Evolutionary conservation across 2,888 invertebrate genomes (phyloP).

Genomic region (Leptogaster cylindrica): DNA sequence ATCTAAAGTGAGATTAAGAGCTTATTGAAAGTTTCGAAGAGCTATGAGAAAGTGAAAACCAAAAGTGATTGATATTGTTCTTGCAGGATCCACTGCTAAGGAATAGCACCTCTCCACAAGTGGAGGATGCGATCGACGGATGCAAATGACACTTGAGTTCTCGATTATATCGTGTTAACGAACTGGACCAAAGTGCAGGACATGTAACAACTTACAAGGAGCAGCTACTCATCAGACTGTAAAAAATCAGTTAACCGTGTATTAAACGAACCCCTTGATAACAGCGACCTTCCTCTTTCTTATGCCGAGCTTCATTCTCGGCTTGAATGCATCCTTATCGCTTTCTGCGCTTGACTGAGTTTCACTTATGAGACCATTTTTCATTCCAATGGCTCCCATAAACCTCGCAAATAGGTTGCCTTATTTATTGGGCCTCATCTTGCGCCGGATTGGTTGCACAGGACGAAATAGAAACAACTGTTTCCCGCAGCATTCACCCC

Average conservation of each 20-base stretch:
- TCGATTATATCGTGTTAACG: no score
- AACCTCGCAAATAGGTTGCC: slow-evolving; percentile 1
- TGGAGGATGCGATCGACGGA: not conserved
- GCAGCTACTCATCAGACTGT: not conserved
- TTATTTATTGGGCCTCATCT: no score
- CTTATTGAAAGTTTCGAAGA: slow-evolving; percentile 30
- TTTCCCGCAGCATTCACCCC: not conserved
- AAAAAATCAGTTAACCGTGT: not conserved
- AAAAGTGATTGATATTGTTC: slow-evolving; percentile 35
- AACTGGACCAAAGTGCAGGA: no score
- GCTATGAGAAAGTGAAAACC: slow-evolving; percentile 26
- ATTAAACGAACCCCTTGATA: not conserved
- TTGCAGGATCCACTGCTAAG: not conserved
- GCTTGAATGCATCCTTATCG: slow-evolving; percentile 12
- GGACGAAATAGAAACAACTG: slow-evolving; percentile 4
- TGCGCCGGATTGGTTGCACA: not conserved
- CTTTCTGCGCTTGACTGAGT: slow-evolving; percentile 13
- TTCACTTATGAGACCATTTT: slow-evolving; percentile 26
- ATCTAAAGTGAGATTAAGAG: slow-evolving; percentile 35
- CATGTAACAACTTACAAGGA: not conserved
- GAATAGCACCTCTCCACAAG: not conserved
- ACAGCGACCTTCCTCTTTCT: not conserved
- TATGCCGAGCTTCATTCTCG: not conserved
- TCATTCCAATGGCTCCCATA: slow-evolving; percentile 8
- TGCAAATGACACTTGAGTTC: slow-evolving; percentile 11